A percentile compares a stretch with the other conserved stretches of the same genome.
Evolutionary conservation across 2,797 vertebrate species (phyloP).

Genomic region (Malacoraja senta): DNA sequence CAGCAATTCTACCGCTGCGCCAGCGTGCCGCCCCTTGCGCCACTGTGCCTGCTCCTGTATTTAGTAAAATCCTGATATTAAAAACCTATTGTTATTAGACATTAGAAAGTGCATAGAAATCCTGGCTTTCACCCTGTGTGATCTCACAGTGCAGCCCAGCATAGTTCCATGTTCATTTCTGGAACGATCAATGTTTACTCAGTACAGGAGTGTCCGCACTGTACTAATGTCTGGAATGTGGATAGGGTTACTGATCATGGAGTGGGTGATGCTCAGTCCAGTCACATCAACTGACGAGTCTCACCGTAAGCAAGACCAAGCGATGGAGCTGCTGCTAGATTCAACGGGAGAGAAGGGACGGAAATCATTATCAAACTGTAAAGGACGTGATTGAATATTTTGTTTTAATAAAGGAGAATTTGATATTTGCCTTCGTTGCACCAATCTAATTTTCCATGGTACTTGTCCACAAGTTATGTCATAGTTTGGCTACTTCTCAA

Average conservation of each 20-base stretch:
- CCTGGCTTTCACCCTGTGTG: background rate
- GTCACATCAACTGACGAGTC: no score
- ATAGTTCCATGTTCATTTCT: background rate
- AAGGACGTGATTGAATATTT: background rate
- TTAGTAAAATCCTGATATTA: background rate
- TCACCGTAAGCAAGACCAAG: no score
- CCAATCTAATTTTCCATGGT: slow-evolving; percentile 14
- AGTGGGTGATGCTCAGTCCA: background rate
- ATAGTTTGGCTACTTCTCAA: background rate
- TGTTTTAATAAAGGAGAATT: background rate
- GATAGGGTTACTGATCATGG: background rate
- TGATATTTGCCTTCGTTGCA: background rate
- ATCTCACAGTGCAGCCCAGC: background rate
- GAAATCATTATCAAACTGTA: background rate
- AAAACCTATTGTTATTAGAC: background rate
- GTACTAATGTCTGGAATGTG: background rate
- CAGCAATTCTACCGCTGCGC: no score
- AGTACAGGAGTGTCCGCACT: no score
- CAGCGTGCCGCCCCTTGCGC: no score
- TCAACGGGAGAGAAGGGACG: background rate
- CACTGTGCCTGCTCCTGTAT: no score
- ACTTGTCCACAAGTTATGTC: background rate
- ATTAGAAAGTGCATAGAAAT: background rate
- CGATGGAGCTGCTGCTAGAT: background rate
- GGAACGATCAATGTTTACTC: background rate